Conservation (phyloP, 2,888 invertebrate genomes). For the Tuta absoluta region DNA sequence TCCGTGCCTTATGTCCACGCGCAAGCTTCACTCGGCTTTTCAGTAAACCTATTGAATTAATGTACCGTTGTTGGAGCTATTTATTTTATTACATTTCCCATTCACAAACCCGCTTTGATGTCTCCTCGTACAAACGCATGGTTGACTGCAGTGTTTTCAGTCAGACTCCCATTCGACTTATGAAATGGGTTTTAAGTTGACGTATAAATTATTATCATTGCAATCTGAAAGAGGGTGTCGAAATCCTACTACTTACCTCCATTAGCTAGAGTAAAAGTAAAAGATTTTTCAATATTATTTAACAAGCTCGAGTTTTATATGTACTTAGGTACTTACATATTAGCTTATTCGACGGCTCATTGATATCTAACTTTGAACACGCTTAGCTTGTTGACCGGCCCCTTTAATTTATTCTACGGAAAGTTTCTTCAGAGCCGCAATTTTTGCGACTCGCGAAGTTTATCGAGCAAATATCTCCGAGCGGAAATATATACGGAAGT, state of each 20-base stretch:
- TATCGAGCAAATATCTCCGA: slow-evolving; percentile 49
- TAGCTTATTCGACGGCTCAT: no score
- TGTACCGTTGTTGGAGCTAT: neutral
- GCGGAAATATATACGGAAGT: slow-evolving; percentile 37
- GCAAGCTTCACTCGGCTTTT: neutral
- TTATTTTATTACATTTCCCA: neutral
- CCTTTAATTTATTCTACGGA: slow-evolving; percentile 52
- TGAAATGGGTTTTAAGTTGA: no score
- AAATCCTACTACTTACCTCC: no score
- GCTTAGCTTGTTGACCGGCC: slow-evolving; percentile 50
- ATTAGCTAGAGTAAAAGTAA: no score
- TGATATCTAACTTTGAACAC: slow-evolving; percentile 32
- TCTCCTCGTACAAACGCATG: neutral
- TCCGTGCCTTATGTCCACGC: neutral
- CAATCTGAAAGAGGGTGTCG: no score
- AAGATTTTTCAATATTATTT: no score
- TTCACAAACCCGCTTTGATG: slow-evolving; percentile 5
- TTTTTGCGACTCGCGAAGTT: slow-evolving; percentile 46
- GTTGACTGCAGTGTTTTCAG: neutral
- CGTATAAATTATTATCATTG: no score
- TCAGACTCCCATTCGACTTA: no score
- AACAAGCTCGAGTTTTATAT: no score
- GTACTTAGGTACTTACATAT: no score
- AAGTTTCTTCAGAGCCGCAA: slow-evolving; percentile 43
- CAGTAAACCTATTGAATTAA: slow-evolving; percentile 9